Base-by-base conservation (phyloP, 2,113 vertebrate species). In the Marmota flaviventris region DNA sequence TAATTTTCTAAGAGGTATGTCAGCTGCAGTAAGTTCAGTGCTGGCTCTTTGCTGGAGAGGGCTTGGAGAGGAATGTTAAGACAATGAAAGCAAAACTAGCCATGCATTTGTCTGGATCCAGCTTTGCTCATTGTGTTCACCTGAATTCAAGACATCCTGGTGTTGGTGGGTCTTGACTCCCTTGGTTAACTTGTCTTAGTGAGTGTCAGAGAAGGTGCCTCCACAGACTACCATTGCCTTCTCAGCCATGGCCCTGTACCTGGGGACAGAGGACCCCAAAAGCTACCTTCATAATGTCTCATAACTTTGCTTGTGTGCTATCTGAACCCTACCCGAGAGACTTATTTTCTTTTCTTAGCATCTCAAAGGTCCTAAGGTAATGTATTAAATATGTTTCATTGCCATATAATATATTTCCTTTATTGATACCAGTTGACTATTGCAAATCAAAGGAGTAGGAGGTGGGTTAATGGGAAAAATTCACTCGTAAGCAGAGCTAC, bases 221-320 rank as follows among this genome's bases (percentile, higher is more conserved):
- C 5, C 14, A 13, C 1, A 42, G 45, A 5, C 48, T 58, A 63
- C 18, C 32, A 9, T 25, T 39, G 13, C 6, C 37, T 87, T 9
- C 29, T 53, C 27, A 25, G 75, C 16, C 53, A 45, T 56, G 6
- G 12, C 3, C 67, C 37, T 48, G 58, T 75, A 32, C 13, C n/a
- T 48, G 37, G 45, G 69, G 10, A n/a, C 56, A 11, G 4, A 85
- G 82, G 42, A 34, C 51, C 85, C 8, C 32, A 16, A 27, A 65
- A 29, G 0, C 37, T 58, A 48, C 5, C 5, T 65, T 85, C 32
- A 1, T 18, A 61, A 39, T 5, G 29, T 51, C 85, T 45, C 10
- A 16, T 0, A 3, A 51, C 8, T 9, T 85, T n/a, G 4, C 58
- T 27, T 72, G 13, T 0, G 34, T 2, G 6, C 56, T 20, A 37